Evolutionary conservation across 1,140 invertebrate species (phyloP), one percentile per base, ranked within the genome.

Genomic region (Aricia agestis): DNA sequence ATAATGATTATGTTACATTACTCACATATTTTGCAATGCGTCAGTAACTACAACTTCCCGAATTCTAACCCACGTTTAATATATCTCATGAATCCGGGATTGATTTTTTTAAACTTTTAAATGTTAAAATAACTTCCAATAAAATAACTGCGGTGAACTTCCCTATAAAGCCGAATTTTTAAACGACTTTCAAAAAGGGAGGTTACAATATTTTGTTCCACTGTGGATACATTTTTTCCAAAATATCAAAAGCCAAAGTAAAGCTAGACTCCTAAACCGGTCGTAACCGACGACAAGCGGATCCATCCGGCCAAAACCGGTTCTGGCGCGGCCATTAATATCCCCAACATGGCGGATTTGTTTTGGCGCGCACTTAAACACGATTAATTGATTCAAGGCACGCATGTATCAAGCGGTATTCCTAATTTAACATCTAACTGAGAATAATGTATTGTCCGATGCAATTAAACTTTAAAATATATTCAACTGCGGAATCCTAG

Each of bases 271-370:
- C 45, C 45, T 52, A 67, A 71, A 71, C 75, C 63, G 69, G 72
- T 69, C 75, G 67, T 69, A 76, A 75, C 74, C 74, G 76, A 79
- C 79, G 77, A 81, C 77, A 78, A 76, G 73, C 72, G 72, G 74
- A 81, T 80, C 80, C 74, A 80, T 85, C 82, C 79, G 72, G 66
- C 72, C 76, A 67, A 77, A 79, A 78, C 82, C 77, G 78, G 76
- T 77, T 83, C 82, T 86, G 85, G 83, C 84, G 72, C 71, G 32
- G 73, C 82, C 81, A 86, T 86, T 87, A 82, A 81, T 82, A 83
- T 75, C 74, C 68, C 67, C 77, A 85, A 82, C 78, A 81, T 80
- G 76, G 79, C 77, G 82, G 82, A 80, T 85, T 84, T 84, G 82
- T 86, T 86, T 84, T 79, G 82, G 81, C 83, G 82, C 81, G 79